A percentile compares a stretch with the other conserved stretches of the same genome.
Evolutionary conservation across 2,888 invertebrate species (phyloP).

Genomic region (Chrysina gloriosa): DNA sequence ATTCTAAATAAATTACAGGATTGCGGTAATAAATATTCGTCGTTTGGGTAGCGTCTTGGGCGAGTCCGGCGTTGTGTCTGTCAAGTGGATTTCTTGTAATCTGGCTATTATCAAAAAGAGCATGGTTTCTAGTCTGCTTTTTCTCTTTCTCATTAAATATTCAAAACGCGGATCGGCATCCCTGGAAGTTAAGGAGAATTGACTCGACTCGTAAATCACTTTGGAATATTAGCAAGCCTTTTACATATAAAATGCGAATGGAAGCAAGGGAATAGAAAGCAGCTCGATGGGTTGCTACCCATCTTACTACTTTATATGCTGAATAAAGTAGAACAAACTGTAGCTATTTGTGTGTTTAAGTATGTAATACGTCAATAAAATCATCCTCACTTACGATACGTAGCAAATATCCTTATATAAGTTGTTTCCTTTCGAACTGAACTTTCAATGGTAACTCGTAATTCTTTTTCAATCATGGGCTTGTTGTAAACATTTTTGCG

Average conservation of each 20-base stretch:
- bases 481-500: too few species aligned
- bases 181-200: neutral
- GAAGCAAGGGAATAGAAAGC: too few species aligned
- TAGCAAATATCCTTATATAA: too few species aligned
- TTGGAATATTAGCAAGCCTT: slow-evolving; percentile 3
- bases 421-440: too few species aligned
- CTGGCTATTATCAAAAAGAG: slow-evolving; percentile 22
- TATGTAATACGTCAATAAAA: too few species aligned
- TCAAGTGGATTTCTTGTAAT: slow-evolving; percentile 29
- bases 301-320: too few species aligned
- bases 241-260: neutral
- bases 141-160: slow-evolving; percentile 16
- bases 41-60: slow-evolving; percentile 12
- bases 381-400: too few species aligned
- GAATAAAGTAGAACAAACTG: too few species aligned
- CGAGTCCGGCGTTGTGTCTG: neutral
- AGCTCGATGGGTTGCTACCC: too few species aligned
- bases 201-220: slow-evolving; percentile 5
- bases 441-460: too few species aligned
- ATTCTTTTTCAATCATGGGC: too few species aligned
- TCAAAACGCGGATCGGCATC: neutral
- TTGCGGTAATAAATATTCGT: slow-evolving; percentile 34
- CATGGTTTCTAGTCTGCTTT: neutral
- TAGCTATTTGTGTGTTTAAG: too few species aligned
- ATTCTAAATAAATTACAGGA: slow-evolving; percentile 24